phyloP scores from a whole-genome alignment of 2,113 vertebrate genomes.

The Dromaius novaehollandiae region DNA sequence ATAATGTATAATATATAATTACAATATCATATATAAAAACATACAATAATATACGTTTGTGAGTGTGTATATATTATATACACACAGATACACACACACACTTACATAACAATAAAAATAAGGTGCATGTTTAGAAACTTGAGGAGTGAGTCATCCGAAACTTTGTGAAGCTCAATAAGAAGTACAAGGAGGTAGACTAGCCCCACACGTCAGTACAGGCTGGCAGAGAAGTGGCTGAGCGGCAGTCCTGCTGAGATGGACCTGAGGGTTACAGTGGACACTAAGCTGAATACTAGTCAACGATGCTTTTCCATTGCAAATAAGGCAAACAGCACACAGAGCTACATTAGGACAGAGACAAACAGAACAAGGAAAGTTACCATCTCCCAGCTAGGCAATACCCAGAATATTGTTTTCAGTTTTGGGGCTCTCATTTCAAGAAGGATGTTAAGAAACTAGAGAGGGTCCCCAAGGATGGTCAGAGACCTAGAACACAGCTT shows the following conservation, averaged over 20 bases:
- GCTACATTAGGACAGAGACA: neutral
- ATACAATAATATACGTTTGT: too few relatives aligned
- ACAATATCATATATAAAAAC: too few relatives aligned
- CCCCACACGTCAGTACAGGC: neutral
- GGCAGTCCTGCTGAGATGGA: neutral
- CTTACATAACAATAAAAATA: neutral
- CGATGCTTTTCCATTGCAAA: neutral
- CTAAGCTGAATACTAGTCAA: neutral
- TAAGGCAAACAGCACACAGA: neutral
- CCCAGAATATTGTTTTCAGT: neutral
- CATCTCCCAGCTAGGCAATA: neutral
- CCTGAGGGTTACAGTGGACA: neutral
- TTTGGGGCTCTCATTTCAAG: neutral
- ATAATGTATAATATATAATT: too few relatives aligned
- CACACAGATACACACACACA: too few relatives aligned
- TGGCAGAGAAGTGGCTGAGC: neutral
- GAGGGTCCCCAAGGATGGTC: fast-evolving
- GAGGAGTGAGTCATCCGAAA: neutral
- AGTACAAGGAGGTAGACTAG: neutral
- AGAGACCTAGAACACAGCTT: neutral
- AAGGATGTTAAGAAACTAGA: neutral
- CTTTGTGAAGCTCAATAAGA: neutral
- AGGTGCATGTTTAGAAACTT: neutral
- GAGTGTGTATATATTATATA: too few relatives aligned
- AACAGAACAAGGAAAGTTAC: neutral